phyloP scores from a whole-genome alignment of 2,797 vertebrate genomes.

The Lacerta bilineata region DNA sequence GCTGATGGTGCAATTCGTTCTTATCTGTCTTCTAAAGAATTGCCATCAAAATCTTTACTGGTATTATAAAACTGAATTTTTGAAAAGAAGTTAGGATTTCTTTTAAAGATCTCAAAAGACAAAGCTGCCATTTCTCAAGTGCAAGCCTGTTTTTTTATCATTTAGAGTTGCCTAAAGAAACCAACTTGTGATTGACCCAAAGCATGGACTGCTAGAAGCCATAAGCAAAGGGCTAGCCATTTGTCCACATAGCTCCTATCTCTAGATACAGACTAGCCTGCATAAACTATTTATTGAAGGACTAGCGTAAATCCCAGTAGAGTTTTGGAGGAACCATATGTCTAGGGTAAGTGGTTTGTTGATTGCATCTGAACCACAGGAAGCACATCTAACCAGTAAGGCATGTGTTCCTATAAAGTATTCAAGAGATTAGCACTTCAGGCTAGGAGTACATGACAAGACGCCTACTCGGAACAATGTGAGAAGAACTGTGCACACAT shows the following conservation, averaged over 20 bases:
- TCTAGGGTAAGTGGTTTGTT: conserved; percentile 25
- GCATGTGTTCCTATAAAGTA: conserved; percentile 34
- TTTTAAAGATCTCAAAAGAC: conserved; percentile 58
- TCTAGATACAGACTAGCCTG: neutral
- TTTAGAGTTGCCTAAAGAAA: conserved; percentile 18
- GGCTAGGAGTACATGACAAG: conserved; percentile 8
- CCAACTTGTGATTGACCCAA: neutral
- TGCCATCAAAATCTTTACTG: conserved; percentile 69
- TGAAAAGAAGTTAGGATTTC: conserved; percentile 65
- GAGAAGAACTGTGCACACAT: conserved; percentile 12
- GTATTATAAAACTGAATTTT: conserved; percentile 71
- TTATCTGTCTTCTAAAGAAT: conserved; percentile 73
- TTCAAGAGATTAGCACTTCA: conserved; percentile 26
- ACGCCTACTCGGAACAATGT: conserved; percentile 2
- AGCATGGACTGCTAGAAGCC: neutral
- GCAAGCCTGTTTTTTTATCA: conserved; percentile 44
- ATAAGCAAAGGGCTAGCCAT: neutral
- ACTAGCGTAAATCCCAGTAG: neutral
- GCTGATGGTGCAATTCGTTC: conserved; percentile 62
- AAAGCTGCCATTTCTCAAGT: conserved; percentile 48
- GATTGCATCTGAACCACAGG: conserved; percentile 7
- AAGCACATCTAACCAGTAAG: conserved; percentile 16
- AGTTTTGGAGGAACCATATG: neutral
- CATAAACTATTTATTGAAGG: conserved; percentile 7
- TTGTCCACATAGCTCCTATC: neutral